Evolutionary conservation across 2,888 invertebrate species (phyloP), one percentile per base, ranked within the genome.

Genomic region (Drosophila testacea): DNA sequence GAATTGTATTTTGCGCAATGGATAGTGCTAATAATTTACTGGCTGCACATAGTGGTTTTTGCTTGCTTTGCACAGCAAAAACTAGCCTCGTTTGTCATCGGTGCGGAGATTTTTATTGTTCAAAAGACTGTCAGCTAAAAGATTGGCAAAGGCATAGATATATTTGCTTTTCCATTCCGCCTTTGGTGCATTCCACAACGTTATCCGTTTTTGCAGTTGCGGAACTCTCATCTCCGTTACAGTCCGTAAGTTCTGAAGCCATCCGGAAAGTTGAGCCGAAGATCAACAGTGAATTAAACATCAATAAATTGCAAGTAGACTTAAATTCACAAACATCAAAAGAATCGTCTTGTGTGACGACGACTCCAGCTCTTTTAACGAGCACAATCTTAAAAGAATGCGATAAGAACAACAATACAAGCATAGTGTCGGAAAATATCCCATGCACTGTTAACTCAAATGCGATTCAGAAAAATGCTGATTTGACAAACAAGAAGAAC

Each of bases 81-180:
- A 38, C 76, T 0, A 38, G 4, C 7, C 30, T 66, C 0, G 62
- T 34, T 51, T 83, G 82, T 11, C 81, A 83, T 56, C 68, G 86
- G 0, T 83, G 82, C 39, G 81, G 81, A 0, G 86, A 86, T 39
- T 83, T 71, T 30, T 83, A 83, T 56, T 83, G 82, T 28, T 67
- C 71, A 6, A 65, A 38, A 6, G 34, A 65, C 4, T 83, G 82
- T 7, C 82, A 83, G 41, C 39, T 60, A 0, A 36, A 54, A 11
- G 83, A 83, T 54, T 83, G 86, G 86, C 86, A 69, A 16, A 65
- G 68, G 2, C 82, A 83, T 16, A 70, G 82, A 16, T 83, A 83
- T 50, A 83, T 83, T 38, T 83, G 82, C 38, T 69, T 83, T n/a
- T 32, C 81, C 2, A 34, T 83, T 9, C 83, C 83, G 1, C 62